phyloP scores from a whole-genome alignment of 2,113 vertebrate genomes.

The Ciconia maguari region DNA sequence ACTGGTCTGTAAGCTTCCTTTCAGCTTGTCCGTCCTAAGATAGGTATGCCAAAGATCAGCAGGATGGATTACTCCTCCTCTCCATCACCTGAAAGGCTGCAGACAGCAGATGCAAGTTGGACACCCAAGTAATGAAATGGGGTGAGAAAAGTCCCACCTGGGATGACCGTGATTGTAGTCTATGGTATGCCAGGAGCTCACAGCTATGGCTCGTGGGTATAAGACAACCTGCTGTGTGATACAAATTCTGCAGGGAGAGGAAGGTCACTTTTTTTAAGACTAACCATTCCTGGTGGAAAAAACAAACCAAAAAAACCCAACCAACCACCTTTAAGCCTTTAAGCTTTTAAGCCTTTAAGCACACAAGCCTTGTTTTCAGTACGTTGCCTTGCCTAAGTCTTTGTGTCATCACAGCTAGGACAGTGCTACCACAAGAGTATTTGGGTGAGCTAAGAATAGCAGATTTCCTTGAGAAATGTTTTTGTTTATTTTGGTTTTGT shows the following conservation, averaged over 20 bases:
- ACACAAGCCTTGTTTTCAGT: not conserved
- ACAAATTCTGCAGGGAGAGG: not conserved
- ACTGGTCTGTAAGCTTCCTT: not conserved
- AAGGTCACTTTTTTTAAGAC: not conserved
- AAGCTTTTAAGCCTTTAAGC: not conserved
- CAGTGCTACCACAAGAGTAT: not conserved
- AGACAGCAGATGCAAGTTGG: not conserved
- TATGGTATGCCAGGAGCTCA: not conserved
- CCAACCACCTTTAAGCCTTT: too few species aligned
- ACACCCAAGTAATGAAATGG: not conserved
- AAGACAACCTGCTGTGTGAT: not conserved
- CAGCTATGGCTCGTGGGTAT: not conserved
- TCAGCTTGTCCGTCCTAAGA: not conserved
- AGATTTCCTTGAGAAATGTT: slow-evolving; percentile 47
- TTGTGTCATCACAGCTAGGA: not conserved
- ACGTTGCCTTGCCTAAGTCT: not conserved
- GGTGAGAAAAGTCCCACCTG: not conserved
- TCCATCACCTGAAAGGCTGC: not conserved
- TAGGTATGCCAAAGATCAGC: not conserved
- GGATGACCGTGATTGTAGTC: not conserved
- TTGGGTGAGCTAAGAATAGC: slow-evolving; percentile 41
- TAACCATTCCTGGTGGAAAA: not conserved
- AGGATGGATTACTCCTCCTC: not conserved
- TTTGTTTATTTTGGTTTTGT: slow-evolving; percentile 48
- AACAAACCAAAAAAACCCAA: not conserved